Evolutionary conservation across 2,888 invertebrate species (phyloP).

Genomic region (Argynnis bischoffii): DNA sequence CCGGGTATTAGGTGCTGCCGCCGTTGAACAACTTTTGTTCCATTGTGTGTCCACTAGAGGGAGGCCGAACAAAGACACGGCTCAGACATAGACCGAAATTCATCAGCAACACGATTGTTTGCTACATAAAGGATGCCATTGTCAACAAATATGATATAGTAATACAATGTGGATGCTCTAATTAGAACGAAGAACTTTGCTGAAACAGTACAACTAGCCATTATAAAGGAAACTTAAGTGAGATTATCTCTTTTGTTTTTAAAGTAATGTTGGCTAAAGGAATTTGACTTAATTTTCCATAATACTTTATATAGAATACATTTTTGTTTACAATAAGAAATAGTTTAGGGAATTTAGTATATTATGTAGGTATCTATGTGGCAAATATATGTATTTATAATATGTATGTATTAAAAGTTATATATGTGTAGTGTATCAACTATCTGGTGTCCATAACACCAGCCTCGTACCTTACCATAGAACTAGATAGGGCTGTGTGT

Average conservation of each 20-base stretch:
- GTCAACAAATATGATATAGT: slow-evolving; percentile 81
- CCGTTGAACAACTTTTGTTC: slow-evolving; percentile 82
- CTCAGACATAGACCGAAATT: slow-evolving; percentile 81
- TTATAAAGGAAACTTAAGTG: slow-evolving; percentile 45
- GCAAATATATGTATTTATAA: too few species aligned
- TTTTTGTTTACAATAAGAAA: neutral
- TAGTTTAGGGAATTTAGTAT: too few species aligned
- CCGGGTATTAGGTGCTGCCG: slow-evolving; percentile 79
- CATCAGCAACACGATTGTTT: slow-evolving; percentile 82
- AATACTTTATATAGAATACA: neutral
- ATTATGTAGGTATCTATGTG: too few species aligned
- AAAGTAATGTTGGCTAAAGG: slow-evolving; percentile 1
- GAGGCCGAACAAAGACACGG: slow-evolving; percentile 76
- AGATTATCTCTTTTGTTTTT: slow-evolving; percentile 24
- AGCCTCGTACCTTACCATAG: too few species aligned
- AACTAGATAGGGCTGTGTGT: too few species aligned
- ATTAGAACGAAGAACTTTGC: slow-evolving; percentile 65
- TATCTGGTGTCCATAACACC: too few species aligned
- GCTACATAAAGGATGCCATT: slow-evolving; percentile 81
- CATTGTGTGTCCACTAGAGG: slow-evolving; percentile 80
- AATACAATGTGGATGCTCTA: slow-evolving; percentile 78
- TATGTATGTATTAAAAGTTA: too few species aligned
- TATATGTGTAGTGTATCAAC: too few species aligned
- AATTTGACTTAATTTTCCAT: neutral
- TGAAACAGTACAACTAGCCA: slow-evolving; percentile 34